A percentile compares a stretch with the other conserved stretches of the same genome.
These are phyloP conservation scores for Platycheirus rosarum DNA, from an alignment of 2,888 invertebrate genomes.

Conservation along the genomic window DNA sequence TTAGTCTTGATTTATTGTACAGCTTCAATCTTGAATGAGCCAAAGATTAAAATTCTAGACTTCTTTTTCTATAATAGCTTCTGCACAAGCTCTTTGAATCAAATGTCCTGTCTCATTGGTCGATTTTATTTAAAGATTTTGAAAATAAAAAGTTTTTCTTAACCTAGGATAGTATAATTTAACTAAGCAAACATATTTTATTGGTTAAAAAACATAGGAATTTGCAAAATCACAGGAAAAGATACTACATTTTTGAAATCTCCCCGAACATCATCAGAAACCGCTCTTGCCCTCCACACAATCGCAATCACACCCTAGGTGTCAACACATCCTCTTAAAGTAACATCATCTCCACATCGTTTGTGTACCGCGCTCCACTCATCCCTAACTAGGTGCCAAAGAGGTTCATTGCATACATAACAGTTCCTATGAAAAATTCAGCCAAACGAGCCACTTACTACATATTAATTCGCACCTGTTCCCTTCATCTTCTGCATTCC, in stretches of 20 bases:
- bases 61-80: too few species aligned
- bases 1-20: too few species aligned
- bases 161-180: too few species aligned
- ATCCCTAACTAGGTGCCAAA: slow-evolving; percentile 68
- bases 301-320: slow-evolving; percentile 66
- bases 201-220: too few species aligned
- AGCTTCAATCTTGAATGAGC: too few species aligned
- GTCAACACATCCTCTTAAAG: slow-evolving; percentile 61
- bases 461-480: slow-evolving; percentile 74
- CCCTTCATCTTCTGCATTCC: slow-evolving; percentile 28
- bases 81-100: too few species aligned
- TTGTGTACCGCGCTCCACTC: slow-evolving; percentile 7
- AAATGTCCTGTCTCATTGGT: too few species aligned
- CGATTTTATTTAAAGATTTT: too few species aligned
- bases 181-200: too few species aligned
- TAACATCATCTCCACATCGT: slow-evolving; percentile 53
- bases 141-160: too few species aligned
- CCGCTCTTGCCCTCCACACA: slow-evolving; percentile 36
- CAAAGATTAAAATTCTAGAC: too few species aligned
- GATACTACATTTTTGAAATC: neutral
- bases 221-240: neutral
- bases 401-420: slow-evolving; percentile 74
- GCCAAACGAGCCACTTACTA: slow-evolving; percentile 72
- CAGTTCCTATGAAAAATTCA: slow-evolving; percentile 71
- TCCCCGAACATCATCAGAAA: slow-evolving; percentile 8